Evolutionary conservation across 2,797 vertebrate species (phyloP).

Genomic region (Phataginus tetradactyla): DNA sequence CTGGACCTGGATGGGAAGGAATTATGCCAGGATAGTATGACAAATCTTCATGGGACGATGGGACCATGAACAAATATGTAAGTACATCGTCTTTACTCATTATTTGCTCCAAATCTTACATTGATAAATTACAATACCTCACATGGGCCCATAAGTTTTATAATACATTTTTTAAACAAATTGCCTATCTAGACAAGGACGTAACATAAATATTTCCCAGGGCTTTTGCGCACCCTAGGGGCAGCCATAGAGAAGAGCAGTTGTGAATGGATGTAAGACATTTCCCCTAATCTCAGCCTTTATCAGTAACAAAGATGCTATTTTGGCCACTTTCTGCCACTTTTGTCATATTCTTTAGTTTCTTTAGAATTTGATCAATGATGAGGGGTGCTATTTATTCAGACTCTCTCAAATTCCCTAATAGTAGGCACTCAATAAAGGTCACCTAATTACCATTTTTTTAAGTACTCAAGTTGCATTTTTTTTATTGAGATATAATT

Average conservation of each 20-base stretch:
- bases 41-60: neutral
- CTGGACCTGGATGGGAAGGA: neutral
- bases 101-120: neutral
- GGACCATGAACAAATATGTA: neutral
- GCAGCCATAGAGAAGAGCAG: neutral
- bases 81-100: neutral
- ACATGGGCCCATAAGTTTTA: neutral
- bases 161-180: neutral
- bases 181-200: neutral
- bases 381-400: neutral
- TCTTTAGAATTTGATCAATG: neutral
- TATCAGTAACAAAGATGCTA: neutral
- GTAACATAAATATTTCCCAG: neutral
- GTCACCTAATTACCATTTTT: neutral
- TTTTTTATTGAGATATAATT: neutral
- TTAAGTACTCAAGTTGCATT: neutral
- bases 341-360: neutral
- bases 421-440: neutral
- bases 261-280: neutral
- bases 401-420: neutral
- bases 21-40: neutral
- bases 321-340: neutral
- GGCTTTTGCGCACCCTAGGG: neutral
- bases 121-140: neutral
- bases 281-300: neutral